These are phyloP conservation scores for Sylvia borin DNA, from an alignment of 2,797 vertebrate species.

Conservation along the genomic window DNA sequence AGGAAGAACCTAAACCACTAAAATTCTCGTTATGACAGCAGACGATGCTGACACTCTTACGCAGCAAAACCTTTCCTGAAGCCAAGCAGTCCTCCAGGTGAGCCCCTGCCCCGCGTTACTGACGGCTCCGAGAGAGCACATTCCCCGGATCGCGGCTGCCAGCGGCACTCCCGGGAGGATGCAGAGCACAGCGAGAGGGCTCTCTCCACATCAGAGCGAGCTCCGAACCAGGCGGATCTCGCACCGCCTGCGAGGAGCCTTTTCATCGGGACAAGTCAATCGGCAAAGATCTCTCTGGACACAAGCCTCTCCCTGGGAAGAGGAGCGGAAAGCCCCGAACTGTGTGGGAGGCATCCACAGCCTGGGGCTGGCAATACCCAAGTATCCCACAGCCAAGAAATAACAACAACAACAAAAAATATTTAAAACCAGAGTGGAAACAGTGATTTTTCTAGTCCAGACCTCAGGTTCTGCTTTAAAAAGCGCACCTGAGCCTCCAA, in stretches of 20 bases:
- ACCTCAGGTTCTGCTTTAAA: not conserved
- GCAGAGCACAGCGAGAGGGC: not conserved
- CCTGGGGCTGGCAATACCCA: rapidly evolving
- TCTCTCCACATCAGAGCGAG: rapidly evolving
- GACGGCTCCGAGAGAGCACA: not conserved
- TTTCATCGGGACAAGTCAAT: not conserved
- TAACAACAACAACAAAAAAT: not conserved
- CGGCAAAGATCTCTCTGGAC: not conserved
- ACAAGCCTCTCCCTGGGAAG: not conserved
- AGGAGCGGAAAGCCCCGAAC: not conserved
- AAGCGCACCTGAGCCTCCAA: rapidly evolving
- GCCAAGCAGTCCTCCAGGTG: not conserved
- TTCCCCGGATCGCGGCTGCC: not conserved
- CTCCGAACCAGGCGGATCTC: rapidly evolving
- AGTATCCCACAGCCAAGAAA: not conserved
- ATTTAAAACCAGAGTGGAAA: not conserved
- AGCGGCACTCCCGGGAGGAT: not conserved
- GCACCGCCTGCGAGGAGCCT: rapidly evolving
- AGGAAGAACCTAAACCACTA: not conserved
- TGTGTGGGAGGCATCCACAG: rapidly evolving
- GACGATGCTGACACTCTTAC: not conserved
- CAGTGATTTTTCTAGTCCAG: rapidly evolving
- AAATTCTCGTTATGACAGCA: not conserved
- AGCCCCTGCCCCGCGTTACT: not conserved
- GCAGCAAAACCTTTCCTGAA: not conserved